Conservation (phyloP, 2,888 invertebrate genomes). For the Hirtodrosophila confusa region DNA sequence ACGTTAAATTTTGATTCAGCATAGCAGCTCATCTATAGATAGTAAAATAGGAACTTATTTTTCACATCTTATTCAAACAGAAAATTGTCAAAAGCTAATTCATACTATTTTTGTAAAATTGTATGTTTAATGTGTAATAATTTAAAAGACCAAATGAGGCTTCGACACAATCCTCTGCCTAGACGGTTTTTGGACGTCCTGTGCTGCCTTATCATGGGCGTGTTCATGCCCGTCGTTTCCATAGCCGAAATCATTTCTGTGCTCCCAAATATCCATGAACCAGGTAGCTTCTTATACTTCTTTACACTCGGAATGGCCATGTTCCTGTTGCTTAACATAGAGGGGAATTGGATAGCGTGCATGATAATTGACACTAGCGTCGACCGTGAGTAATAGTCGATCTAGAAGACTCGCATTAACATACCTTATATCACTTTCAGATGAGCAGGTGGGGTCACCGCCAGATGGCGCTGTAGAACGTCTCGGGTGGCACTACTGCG, state of each 20-base stretch:
- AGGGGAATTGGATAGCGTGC: conserved; percentile 90
- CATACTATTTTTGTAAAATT: not conserved
- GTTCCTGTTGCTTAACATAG: conserved; percentile 90
- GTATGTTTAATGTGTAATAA: not conserved
- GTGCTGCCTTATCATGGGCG: conserved; percentile 65
- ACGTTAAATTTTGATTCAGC: too few species aligned
- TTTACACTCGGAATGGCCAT: conserved; percentile 87
- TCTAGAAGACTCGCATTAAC: too few species aligned
- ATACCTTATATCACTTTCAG: not conserved
- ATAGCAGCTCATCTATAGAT: too few species aligned
- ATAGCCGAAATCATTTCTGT: conserved; percentile 87
- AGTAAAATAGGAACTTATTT: too few species aligned
- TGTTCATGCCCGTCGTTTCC: conserved; percentile 72
- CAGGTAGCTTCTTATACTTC: conserved; percentile 85
- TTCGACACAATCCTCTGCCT: conserved; percentile 39
- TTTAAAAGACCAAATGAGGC: conserved; percentile 31
- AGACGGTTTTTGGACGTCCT: conserved; percentile 2
- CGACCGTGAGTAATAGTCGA: conserved; percentile 83
- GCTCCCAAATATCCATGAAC: conserved; percentile 87
- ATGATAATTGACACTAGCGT: conserved; percentile 91
- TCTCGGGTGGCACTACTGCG: conserved; percentile 89
- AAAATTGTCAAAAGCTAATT: too few species aligned
- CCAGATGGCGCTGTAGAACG: not conserved
- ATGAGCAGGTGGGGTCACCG: not conserved
- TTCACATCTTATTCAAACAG: too few species aligned